These are phyloP conservation scores for Motacilla tschutschensis DNA, from an alignment of 2,113 vertebrate genomes.

Conservation along the genomic window DNA sequence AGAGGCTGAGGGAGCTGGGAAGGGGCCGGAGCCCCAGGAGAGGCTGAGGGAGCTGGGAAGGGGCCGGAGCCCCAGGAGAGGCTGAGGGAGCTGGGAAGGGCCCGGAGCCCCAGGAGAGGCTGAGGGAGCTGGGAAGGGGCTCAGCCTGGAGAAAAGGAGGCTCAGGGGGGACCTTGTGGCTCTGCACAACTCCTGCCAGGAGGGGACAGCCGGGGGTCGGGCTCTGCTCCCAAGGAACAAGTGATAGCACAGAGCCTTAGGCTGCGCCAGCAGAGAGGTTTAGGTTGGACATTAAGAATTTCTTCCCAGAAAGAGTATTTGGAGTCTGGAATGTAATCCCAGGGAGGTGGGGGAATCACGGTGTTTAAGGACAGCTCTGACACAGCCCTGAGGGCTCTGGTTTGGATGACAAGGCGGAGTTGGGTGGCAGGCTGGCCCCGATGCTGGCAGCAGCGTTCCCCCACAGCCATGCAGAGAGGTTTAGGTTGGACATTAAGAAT, in stretches of 20 bases:
- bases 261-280: rapidly evolving
- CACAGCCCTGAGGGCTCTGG: no score
- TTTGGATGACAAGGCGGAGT: neutral
- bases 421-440: rapidly evolving
- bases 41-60: no score
- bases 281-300: neutral
- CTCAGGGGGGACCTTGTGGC: rapidly evolving
- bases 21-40: no score
- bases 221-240: neutral
- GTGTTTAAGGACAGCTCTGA: neutral
- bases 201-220: rapidly evolving
- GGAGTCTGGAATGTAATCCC: rapidly evolving
- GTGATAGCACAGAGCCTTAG: neutral
- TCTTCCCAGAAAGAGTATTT: neutral
- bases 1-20: neutral
- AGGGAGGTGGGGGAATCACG: neutral
- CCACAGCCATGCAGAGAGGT: no score
- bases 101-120: no score
- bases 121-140: neutral
- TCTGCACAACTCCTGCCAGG: neutral
- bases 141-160: neutral
- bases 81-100: neutral
- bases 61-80: rapidly evolving
- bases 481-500: neutral
- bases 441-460: rapidly evolving